Evolutionary conservation across 1,140 invertebrate species (phyloP), one percentile per base, ranked within the genome.

Genomic region (Dreissena rostriformis): DNA sequence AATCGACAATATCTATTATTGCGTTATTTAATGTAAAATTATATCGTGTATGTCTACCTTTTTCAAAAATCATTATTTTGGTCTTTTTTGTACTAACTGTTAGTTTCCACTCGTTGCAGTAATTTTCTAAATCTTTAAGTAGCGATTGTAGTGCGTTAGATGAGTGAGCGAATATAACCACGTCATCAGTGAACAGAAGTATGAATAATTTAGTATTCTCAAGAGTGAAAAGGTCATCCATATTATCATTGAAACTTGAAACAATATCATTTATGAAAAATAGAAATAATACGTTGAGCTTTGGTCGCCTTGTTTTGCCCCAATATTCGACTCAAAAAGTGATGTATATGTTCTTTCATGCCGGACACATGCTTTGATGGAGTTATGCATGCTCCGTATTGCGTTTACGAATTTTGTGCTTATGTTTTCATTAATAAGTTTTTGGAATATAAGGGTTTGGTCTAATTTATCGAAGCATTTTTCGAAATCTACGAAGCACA

Each of bases 241-340:
- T 75, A 29, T 75, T 75, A 24, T 15, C 26, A 63, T 75, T 63
- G 6, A 75, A 28, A 51, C 63, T 75, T 63, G n/a, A 6, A 15
- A 39, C 17, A 29, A 75, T 75, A 53, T 75, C 73, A 63, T 61
- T 75, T 12, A 75, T 57, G 26, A 75, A 57, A 39, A 75, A 57
- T 76, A 76, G 22, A 76, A 76, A 76, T 2, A 76, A 26, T 22
- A 76, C 26, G 15, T 76, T 10, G 74, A 76, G 51, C 74, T 76
- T 15, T 55, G 74, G 61, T 76, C 74, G 11, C 74, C 74, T 65
- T 76, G 74, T 76, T 76, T 76, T 19, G 29, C 74, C 53, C 74
- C 74, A 65, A 76, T 76, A 76, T 76, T 76, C 39, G 74, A 76
- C 24, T 39, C 14, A 65, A 76, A 76, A 14, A 76, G 49, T 7